Conservation (phyloP, 2,888 invertebrate species). For the Prosapia bicincta region DNA sequence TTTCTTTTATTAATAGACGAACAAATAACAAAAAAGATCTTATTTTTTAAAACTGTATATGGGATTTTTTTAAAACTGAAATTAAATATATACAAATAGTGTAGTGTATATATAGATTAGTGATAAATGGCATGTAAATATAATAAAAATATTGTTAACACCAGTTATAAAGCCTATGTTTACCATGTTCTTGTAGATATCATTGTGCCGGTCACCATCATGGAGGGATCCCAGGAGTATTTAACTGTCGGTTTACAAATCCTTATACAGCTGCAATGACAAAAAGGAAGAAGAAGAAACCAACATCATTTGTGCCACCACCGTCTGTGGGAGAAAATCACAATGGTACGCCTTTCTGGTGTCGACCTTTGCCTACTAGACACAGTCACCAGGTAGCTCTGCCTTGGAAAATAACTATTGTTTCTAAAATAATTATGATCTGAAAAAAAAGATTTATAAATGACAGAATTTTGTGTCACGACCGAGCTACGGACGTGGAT, state of each 20-base stretch:
- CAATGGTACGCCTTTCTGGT: slow-evolving; percentile 64
- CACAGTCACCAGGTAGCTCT: slow-evolving; percentile 47
- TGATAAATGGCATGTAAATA: too few relatives aligned
- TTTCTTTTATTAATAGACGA: too few relatives aligned
- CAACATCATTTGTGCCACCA: slow-evolving; percentile 83
- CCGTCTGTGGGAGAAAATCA: slow-evolving; percentile 46
- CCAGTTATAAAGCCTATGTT: not conserved
- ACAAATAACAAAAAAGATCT: too few relatives aligned
- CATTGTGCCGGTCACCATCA: slow-evolving; percentile 35
- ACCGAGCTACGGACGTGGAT: too few relatives aligned
- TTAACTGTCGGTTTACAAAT: slow-evolving; percentile 81
- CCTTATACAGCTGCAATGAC: slow-evolving; percentile 53
- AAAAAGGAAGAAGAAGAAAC: slow-evolving; percentile 83
- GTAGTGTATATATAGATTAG: too few relatives aligned
- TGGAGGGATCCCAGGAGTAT: slow-evolving; percentile 73
- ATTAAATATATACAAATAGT: too few relatives aligned
- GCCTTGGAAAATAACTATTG: too few relatives aligned
- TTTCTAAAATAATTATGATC: too few relatives aligned
- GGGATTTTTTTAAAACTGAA: too few relatives aligned
- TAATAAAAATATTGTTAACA: not conserved
- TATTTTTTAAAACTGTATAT: too few relatives aligned
- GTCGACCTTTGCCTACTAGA: slow-evolving; percentile 60
- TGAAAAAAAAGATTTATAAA: too few relatives aligned
- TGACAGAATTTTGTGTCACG: too few relatives aligned
- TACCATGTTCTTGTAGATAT: slow-evolving; percentile 31